Evolutionary conservation across 2,797 vertebrate species (phyloP), one percentile per base, ranked within the genome.

Genomic region (Okamejei kenojei): DNA sequence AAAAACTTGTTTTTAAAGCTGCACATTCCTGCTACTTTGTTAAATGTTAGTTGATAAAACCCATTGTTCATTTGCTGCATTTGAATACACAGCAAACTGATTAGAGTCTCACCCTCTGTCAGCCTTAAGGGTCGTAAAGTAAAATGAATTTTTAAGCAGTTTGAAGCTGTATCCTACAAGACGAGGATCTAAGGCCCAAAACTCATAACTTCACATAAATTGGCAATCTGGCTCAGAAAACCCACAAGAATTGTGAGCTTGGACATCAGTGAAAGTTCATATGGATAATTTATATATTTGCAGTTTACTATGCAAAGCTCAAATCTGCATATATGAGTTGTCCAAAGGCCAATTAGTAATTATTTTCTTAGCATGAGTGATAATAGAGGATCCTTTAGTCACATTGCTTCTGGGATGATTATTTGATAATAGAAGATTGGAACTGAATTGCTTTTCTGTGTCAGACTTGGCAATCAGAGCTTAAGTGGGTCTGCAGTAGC

Each of bases 141-240:
- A 32, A 88, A 88, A 88, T 65, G n/a, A 88, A 68, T 88, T 88
- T 68, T 88, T 45, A 88, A 68, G 61, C 63, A 68, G 84, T 88
- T 88, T 88, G 61, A 88, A 88, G 15, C n/a, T 7, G 32, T 17
- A 35, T 35, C 61, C 84, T 68, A 65, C 68, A 65, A 88, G 61
- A 35, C 2, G 0, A 23, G 84, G 84, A 88, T 68, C 84, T 88
- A 68, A 35, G 65, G 84, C 63, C n/a, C 63, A 21, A 68, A 88
- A 65, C 61, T 65, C 61, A 88, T 88, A 68, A 68, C 29, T 88
- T 63, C n/a, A 88, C 61, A 68, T n/a, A 68, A 88, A 88, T 88
- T 88, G 63, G 19, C 84, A 88, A 88, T 88, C 84, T 35, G 84
- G 84, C n/a, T 88, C n/a, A 88, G n/a, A 88, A 88, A 35, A 65